A percentile compares a stretch with the other conserved stretches of the same genome.
These are phyloP conservation scores for Carassius carassius DNA, from an alignment of 2,113 vertebrate genomes.

Conservation along the genomic window DNA sequence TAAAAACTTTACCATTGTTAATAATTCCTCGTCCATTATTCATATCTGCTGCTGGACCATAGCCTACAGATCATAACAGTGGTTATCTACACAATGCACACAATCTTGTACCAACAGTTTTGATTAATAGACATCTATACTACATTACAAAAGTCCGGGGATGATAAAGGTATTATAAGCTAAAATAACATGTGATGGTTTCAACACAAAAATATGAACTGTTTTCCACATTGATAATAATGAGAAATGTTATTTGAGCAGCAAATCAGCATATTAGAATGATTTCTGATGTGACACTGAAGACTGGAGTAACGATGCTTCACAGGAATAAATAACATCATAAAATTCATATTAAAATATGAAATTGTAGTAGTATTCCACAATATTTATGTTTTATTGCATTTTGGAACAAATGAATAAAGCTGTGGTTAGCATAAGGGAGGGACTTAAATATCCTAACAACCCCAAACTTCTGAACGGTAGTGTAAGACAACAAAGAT, in stretches of 20 bases:
- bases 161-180: neutral
- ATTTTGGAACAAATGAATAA: neutral
- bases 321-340: neutral
- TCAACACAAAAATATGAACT: neutral
- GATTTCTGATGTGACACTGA: neutral
- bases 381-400: neutral
- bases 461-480: neutral
- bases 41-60: constrained; percentile 22
- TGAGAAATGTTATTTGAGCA: neutral
- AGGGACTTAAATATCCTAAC: too few species aligned
- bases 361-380: neutral
- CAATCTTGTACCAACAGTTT: neutral
- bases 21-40: constrained; percentile 30
- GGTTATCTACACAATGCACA: neutral
- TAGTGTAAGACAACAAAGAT: neutral
- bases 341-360: neutral
- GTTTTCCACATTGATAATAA: neutral
- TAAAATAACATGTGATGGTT: neutral
- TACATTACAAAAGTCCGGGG: neutral
- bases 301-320: neutral
- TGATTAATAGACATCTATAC: neutral
- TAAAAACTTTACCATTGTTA: constrained; percentile 39
- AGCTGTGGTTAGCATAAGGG: neutral
- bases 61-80: constrained; percentile 27
- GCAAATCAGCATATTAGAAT: neutral